phyloP scores from a whole-genome alignment of 2,797 vertebrate species.

The Melopsittacus undulatus region DNA sequence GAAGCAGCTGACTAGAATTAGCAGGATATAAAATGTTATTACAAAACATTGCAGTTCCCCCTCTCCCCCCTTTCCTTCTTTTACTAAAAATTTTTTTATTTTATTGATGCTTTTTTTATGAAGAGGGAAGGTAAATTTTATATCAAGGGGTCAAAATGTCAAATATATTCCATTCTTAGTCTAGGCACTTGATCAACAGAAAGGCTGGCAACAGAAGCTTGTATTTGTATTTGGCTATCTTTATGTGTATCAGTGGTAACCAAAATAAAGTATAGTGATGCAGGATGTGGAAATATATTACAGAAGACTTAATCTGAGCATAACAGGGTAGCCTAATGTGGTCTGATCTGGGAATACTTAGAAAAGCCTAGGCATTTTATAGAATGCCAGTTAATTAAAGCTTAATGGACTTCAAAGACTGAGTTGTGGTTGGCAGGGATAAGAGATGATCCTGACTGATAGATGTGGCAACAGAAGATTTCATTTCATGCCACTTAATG shows the following conservation, averaged over 20 bases:
- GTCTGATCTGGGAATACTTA: not conserved
- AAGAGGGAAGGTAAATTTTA: not conserved
- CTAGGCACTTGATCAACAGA: not conserved
- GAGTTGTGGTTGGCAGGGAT: not conserved
- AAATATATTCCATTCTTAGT: not conserved
- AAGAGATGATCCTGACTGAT: not conserved
- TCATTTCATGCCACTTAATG: not conserved
- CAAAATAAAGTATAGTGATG: not conserved
- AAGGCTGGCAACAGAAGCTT: not conserved
- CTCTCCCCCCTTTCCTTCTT: not conserved
- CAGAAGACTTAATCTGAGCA: not conserved
- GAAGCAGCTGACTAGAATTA: not conserved
- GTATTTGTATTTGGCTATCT: not conserved
- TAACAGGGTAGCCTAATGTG: not conserved
- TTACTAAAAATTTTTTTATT: not conserved
- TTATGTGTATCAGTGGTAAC: not conserved
- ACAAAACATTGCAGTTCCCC: not conserved
- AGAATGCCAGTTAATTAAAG: not conserved
- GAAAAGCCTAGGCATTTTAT: constrained; percentile 1
- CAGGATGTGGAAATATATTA: not conserved
- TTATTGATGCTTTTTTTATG: not conserved
- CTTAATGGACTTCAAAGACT: not conserved
- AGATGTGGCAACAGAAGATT: not conserved
- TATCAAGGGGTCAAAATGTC: not conserved
- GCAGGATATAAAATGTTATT: not conserved